Evolutionary conservation across 2,113 vertebrate species (phyloP).

Genomic region (Scomber japonicus): DNA sequence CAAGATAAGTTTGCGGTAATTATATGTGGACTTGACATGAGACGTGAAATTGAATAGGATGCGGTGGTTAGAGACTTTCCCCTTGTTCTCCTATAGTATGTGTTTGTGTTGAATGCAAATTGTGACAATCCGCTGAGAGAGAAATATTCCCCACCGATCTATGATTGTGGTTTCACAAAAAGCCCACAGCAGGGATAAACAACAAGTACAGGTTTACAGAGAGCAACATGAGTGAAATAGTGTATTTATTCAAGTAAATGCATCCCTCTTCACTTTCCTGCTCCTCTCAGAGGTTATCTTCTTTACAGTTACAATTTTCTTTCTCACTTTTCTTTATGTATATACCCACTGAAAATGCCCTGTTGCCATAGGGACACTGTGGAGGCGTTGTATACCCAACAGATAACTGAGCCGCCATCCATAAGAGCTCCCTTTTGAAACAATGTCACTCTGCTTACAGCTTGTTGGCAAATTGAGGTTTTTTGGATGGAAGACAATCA

Average conservation of each 20-base stretch:
- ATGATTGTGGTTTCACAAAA: background rate
- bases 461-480: conserved; percentile 20
- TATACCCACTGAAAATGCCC: conserved; percentile 4
- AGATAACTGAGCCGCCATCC: conserved; percentile 10
- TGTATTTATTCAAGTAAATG: background rate
- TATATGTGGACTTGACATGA: conserved; percentile 52
- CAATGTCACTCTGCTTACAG: conserved; percentile 15
- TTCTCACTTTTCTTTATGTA: conserved; percentile 13
- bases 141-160: background rate
- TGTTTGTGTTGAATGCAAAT: conserved; percentile 5
- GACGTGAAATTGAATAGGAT: conserved; percentile 44
- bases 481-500: conserved; percentile 17
- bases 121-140: background rate
- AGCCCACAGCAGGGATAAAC: background rate
- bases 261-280: background rate
- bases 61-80: conserved; percentile 9
- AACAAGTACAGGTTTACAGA: too few relatives aligned
- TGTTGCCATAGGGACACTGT: conserved; percentile 41
- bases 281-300: background rate
- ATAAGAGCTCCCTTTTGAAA: conserved; percentile 32
- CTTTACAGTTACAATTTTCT: background rate
- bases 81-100: background rate
- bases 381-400: background rate
- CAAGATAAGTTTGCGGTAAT: conserved; percentile 67
- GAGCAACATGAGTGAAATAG: background rate